These are phyloP conservation scores for Isurus oxyrinchus DNA, from an alignment of 2,113 vertebrate species.

Conservation along the genomic window DNA sequence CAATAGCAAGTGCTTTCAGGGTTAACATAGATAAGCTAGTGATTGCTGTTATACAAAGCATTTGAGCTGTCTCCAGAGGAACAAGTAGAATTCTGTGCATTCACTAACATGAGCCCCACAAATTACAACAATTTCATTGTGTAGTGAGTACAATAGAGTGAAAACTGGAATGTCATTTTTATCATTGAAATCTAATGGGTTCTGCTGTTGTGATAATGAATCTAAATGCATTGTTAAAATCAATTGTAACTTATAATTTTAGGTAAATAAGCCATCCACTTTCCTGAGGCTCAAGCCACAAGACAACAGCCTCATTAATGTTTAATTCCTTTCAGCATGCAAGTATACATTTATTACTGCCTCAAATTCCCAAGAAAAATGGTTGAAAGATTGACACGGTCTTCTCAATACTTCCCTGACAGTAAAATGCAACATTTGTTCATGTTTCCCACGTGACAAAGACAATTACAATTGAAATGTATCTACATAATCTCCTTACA, in stretches of 20 bases:
- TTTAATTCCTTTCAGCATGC: background rate
- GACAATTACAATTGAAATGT: constrained; percentile 10
- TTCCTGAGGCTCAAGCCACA: background rate
- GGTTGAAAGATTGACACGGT: background rate
- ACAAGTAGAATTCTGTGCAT: constrained; percentile 32
- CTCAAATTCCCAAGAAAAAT: background rate
- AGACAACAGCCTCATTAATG: background rate
- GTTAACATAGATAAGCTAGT: constrained; percentile 10
- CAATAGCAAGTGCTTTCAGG: background rate
- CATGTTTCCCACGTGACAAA: background rate
- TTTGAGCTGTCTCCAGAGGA: constrained; percentile 24
- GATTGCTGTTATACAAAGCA: constrained; percentile 1
- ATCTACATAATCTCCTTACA: constrained; percentile 5
- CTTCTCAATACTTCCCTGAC: too few species aligned
- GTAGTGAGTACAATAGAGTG: background rate
- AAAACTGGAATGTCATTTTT: background rate
- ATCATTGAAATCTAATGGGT: background rate
- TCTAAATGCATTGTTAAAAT: constrained; percentile 6
- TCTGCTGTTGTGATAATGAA: background rate
- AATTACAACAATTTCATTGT: constrained; percentile 2
- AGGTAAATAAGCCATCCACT: background rate
- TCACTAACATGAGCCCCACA: background rate
- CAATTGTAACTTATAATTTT: background rate
- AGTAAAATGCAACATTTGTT: constrained; percentile 21
- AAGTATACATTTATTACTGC: background rate